These are phyloP conservation scores for Rhinichthys osculus DNA, from an alignment of 2,797 vertebrate species.

Conservation along the genomic window DNA sequence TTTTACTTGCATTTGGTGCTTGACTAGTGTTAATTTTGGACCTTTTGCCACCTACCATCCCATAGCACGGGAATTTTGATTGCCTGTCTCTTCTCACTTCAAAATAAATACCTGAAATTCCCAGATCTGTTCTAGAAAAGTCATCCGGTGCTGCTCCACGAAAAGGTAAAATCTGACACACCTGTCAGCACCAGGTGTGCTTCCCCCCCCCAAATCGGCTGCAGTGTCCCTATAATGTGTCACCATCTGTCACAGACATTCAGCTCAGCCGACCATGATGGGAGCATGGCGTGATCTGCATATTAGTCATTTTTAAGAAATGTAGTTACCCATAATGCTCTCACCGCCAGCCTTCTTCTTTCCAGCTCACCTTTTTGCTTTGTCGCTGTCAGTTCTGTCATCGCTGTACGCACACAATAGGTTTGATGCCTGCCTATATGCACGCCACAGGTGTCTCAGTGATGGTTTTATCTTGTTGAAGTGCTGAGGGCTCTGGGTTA, in stretches of 20 bases:
- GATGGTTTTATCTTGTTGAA: slow-evolving; percentile 65
- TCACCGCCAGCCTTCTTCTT: background rate
- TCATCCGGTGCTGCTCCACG: slow-evolving; percentile 1
- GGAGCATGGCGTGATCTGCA: slow-evolving; percentile 36
- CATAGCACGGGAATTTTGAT: background rate
- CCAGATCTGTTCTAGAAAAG: slow-evolving; percentile 16
- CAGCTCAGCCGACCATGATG: slow-evolving; percentile 66
- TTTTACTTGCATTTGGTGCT: background rate
- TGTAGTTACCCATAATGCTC: slow-evolving; percentile 29
- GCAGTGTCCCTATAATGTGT: slow-evolving; percentile 63
- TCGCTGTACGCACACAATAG: slow-evolving; percentile 34
- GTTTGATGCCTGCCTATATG: slow-evolving; percentile 64
- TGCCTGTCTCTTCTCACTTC: background rate
- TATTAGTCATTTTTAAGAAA: slow-evolving; percentile 48
- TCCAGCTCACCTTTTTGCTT: slow-evolving; percentile 1
- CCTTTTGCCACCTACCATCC: background rate
- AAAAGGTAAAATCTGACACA: slow-evolving; percentile 59
- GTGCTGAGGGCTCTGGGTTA: slow-evolving; percentile 51
- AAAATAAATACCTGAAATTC: slow-evolving; percentile 23
- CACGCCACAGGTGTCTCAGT: slow-evolving; percentile 53
- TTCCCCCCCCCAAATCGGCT: slow-evolving; percentile 61
- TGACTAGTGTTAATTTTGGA: background rate
- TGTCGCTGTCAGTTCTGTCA: slow-evolving; percentile 45
- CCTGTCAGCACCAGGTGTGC: slow-evolving; percentile 67
- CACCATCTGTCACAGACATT: slow-evolving; percentile 75